Percentiles rank a stretch among this genome's conserved stretches.
phyloP scores from a whole-genome alignment of 53 echinoderm and acorn worm species.

The Patiria pectinifera region DNA sequence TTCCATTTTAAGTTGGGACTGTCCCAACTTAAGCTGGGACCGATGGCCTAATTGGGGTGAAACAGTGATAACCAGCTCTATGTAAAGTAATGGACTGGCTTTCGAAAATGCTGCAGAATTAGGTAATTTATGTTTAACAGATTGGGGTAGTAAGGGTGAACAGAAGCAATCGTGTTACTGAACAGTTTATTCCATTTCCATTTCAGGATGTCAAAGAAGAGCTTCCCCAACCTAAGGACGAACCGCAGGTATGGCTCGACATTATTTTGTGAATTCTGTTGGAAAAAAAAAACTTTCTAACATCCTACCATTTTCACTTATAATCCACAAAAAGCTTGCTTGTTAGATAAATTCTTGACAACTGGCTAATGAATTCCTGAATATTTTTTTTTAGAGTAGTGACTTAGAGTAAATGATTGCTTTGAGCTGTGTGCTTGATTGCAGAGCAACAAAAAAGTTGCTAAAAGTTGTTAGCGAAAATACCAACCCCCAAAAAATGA shows the following conservation, averaged over 20 bases:
- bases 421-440: conserved; percentile 34
- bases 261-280: background rate
- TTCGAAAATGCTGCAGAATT: too few relatives aligned
- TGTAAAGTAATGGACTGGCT: too few relatives aligned
- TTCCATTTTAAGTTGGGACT: too few relatives aligned
- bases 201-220: conserved; percentile 40
- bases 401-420: conserved; percentile 9
- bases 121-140: background rate
- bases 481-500: background rate
- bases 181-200: background rate
- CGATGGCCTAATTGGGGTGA: too few relatives aligned
- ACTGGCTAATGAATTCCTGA: background rate
- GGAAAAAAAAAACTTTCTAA: background rate
- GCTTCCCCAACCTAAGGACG: background rate
- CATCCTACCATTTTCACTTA: background rate
- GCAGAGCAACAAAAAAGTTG: conserved; percentile 18
- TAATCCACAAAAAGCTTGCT: background rate
- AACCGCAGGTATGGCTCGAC: conserved; percentile 9
- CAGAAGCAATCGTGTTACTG: too few relatives aligned
- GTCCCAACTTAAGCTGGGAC: too few relatives aligned
- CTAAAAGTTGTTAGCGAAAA: background rate
- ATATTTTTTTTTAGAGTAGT: background rate
- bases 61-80: too few relatives aligned
- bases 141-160: background rate
- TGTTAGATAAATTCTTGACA: background rate